Evolutionary conservation across 1,140 invertebrate species (phyloP), one percentile per base, ranked within the genome.

Genomic region (Pantala flavescens): DNA sequence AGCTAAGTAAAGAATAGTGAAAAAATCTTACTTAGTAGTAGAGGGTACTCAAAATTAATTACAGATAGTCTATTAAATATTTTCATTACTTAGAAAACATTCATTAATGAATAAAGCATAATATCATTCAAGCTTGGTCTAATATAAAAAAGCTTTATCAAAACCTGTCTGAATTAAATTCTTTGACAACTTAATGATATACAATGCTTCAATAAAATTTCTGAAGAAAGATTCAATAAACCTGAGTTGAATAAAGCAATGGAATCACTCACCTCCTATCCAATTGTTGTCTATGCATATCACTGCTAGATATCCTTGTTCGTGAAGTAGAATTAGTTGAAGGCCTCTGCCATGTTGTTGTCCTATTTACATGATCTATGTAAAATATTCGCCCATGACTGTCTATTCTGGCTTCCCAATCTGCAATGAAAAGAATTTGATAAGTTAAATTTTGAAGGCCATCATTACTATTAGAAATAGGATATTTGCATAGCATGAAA

Each of bases 381-480:
- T 96, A 97, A 81, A 97, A 96, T 73, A 96, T 90, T 70, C 94
- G 85, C 0, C 95, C 95, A 79, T 96, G 93, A 78, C 92, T 93
- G 80, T 97, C 95, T 83, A 96, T 94, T 72, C 95, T 87, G 0
- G 95, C 94, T 85, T 97, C 95, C 94, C 94, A 97, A 23, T 90
- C 91, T 88, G 78, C 63, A 86, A 76, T 78, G 77, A 75, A 70
- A 70, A 5, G 7, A 70, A 21, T 70, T 2, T 70, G 11, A 21
- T 70, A 5, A 70, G n/a, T 63, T 14, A 63, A 63, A 63, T 63
- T 63, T 63, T 14, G 49, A 63, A 63, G 14, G 14, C 12, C 14
- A 63, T 63, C n/a, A n/a, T n/a, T n/a, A n/a, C n/a, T n/a, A n/a
- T n/a, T 63, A 63, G n/a, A 63, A 63, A 63, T 63, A 14, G n/a